Evolutionary conservation across 2,113 vertebrate species (phyloP), one percentile per base, ranked within the genome.

Genomic region (Eolophus roseicapilla): DNA sequence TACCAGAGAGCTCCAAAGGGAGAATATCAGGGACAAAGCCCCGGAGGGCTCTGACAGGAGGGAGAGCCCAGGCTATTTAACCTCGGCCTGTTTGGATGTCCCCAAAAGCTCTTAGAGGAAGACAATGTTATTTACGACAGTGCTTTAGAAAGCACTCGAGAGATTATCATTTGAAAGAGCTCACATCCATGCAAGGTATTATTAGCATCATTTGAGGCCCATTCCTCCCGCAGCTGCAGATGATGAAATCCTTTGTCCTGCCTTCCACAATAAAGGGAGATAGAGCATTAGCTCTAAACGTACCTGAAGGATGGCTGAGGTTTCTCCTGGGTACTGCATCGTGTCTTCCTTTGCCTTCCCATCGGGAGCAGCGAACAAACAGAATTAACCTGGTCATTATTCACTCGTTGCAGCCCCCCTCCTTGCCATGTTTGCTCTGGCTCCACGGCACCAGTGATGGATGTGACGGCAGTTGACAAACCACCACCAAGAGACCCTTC

Each of bases 331-430:
- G 53, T 33, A 19, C 53, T 13, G 53, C 53, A 55, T 19, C 3
- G 11, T 67, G 43, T 84, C 55, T 63, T 85, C 68, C 78, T 95
- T 73, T 93, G 67, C n/a, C 55, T 78, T 37, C 65, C 83, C 74
- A 53, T 71, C 46, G 80, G 49, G 74, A 55, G 67, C 5, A 77
- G 82, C 64, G 88, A 75, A 90, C 64, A 88, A 71, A 90, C 68
- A 83, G 68, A 95, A 95, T 92, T 64, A 83, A 31, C 55, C 67
- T 16, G 62, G 87, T 87, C 44, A 71, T 86, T 90, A 91, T 89
- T 64, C 81, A 83, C 29, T 35, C 64, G 46, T 53, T 91, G 83
- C 68, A 79, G 27, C 5, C 44, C 41, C 44, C 2, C 3, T 16
- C 47, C 49, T 4, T 3, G 75, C 46, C 2, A 31, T 52, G 19